Evolutionary conservation across 2,888 invertebrate genomes (phyloP), one percentile per base, ranked within the genome.

Genomic region (Apamea monoglypha): DNA sequence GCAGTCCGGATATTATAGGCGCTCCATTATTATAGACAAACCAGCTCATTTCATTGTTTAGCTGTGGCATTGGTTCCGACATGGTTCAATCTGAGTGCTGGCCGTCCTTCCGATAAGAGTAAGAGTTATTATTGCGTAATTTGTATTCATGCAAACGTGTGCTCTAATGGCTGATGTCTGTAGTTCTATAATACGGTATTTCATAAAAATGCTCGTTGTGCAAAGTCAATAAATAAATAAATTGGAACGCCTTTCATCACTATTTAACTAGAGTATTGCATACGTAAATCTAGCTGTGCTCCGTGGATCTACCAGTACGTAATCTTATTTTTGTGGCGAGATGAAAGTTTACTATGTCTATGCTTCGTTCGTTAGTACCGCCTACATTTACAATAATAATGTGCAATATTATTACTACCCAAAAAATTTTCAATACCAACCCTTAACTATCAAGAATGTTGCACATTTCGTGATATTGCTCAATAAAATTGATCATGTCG

Each of bases 21-120:
- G 18, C 59, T 76, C 89, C 80, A 87, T 89, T 85, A 87, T 87
- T 82, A 82, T 79, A 77, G 69, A 70, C 56, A 73, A 83, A 77
- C 61, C 61, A 70, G 66, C 36, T 71, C 71, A 73, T 77, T 69
- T 63, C 68, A 89, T 87, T 87, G 89, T 87, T 84, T 32, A 3
- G 32, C 29, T 21, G 3, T 78, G 72, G 73, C 84, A 87, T 84
- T 84, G 83, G 56, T 4, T 32, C 40, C 4, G 71, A 50, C 36
- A 21, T 71, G 61, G 18, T 64, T 50, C 40, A 47, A 25, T 72
- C 61, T 63, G 6, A 16, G 53, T 16, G 59, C 16, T 63, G 25
- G 14, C n/a, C 59, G 66, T 78, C 72, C 68, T 84, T 75, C 79
- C 32, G 69, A 79, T 70, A 32, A 36, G 53, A 83, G 25, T n/a